Evolutionary conservation across 2,888 invertebrate genomes (phyloP).

Genomic region (Carterocephalus palaemon): DNA sequence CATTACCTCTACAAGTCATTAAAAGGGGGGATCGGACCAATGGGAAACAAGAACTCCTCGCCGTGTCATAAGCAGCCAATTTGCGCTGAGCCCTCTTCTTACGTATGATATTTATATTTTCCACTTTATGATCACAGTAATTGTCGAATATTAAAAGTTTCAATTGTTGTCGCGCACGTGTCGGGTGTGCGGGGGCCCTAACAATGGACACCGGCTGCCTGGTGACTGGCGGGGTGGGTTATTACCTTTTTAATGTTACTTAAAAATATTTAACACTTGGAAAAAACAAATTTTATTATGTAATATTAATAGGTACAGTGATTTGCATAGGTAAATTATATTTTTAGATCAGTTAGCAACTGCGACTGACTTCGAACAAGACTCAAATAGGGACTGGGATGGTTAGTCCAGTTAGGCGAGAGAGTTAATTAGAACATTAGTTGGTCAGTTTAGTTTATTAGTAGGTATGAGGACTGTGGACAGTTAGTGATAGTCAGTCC

Average conservation of each 20-base stretch:
- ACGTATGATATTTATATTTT: constrained; percentile 64
- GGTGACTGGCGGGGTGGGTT: constrained; percentile 36
- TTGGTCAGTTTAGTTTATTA: too few species aligned
- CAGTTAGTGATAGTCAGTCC: too few species aligned
- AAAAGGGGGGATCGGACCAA: constrained; percentile 35
- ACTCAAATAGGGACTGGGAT: too few species aligned
- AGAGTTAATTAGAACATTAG: too few species aligned
- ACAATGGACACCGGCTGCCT: constrained; percentile 30
- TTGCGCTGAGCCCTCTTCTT: constrained; percentile 51
- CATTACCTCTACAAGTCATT: constrained; percentile 31
- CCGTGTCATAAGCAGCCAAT: constrained; percentile 53
- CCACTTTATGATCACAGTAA: constrained; percentile 64
- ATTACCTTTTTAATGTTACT: constrained; percentile 36
- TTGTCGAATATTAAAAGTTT: constrained; percentile 69
- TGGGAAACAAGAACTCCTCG: constrained; percentile 33
- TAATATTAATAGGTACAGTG: too few species aligned
- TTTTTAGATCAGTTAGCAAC: too few species aligned
- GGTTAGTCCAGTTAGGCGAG: too few species aligned
- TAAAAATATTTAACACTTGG: constrained; percentile 9
- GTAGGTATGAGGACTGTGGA: too few species aligned
- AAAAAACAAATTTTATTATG: too few species aligned
- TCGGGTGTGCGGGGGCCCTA: constrained; percentile 37
- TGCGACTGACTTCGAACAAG: too few species aligned
- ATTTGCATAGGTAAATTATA: too few species aligned
- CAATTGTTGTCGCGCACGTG: constrained; percentile 54